Base-by-base conservation (phyloP, 2,797 vertebrate genomes). In the Gobionotothen gibberifrons region DNA sequence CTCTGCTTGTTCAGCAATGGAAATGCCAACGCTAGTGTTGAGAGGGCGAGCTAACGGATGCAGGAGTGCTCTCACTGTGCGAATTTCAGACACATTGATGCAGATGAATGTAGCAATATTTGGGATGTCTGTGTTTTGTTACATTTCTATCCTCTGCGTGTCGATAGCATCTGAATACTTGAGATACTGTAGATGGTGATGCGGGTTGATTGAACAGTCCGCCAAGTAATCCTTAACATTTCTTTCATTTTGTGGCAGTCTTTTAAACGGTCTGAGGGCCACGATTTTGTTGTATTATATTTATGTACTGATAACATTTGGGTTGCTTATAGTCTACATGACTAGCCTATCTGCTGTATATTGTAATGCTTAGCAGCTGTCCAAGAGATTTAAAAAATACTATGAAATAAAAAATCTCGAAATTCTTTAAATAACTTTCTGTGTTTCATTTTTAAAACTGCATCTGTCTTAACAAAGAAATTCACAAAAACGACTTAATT, bases 201-300 rank as follows among this genome's bases (percentile, higher is more conserved):
- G 36, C 58, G 81, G 80, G 81, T 52, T 71, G 85, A 76, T 70
- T 65, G 32, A 75, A 71, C 82, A 80, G 71, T 71, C 76, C 59
- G 40, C 72, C 69, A 65, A 74, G 26, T 76, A 85, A 79, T 89
- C 90, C 91, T 91, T 90, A 84, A 91, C 89, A 93, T 93, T 93
- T 93, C 87, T 69, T 72, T 67, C 40, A 69, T 67, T 82, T 51
- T 82, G 81, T 85, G 82, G 74, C 51, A 52, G 86, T 86, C 66
- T 63, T 79, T 81, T 68, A 61, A 61, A 69, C 78, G 44, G 66
- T n/a, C 9, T 46, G 53, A 78, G 78, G 59, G 69, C 42, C 69
- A 77, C 72, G 32, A 62, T 79, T 65, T 78, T 47, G 44, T 44
- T 83, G 82, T 89, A 64, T 86, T 90, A 78, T 93, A 94, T 93